These are phyloP conservation scores for Choreutis nemorana DNA, from an alignment of 2,888 invertebrate species.

Conservation along the genomic window DNA sequence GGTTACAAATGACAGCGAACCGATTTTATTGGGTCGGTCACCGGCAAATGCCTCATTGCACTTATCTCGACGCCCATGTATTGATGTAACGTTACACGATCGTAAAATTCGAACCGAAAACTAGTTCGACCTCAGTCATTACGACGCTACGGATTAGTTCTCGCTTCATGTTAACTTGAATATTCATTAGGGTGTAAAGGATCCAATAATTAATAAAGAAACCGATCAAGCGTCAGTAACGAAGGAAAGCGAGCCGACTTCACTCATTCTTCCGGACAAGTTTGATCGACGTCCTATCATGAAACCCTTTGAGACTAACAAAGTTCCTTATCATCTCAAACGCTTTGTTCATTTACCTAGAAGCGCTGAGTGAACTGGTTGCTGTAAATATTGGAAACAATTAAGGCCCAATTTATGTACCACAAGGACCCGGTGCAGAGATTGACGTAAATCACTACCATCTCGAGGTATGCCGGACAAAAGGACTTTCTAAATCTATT, in stretches of 20 bases:
- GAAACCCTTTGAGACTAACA: conserved; percentile 27
- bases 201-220: conserved; percentile 41
- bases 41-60: conserved; percentile 46
- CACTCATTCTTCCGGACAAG: conserved; percentile 21
- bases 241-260: conserved; percentile 15
- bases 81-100: conserved; percentile 51
- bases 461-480: conserved; percentile 30
- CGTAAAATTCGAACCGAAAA: conserved; percentile 49
- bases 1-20: conserved; percentile 39
- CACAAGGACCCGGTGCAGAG: conserved; percentile 21
- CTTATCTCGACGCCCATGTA: conserved; percentile 53
- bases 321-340: conserved; percentile 20
- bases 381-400: conserved; percentile 20
- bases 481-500: conserved; percentile 40
- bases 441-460: conserved; percentile 46
- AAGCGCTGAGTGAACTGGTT: conserved; percentile 20
- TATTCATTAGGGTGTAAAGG: conserved; percentile 43
- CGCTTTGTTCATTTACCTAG: conserved; percentile 26
- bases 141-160: conserved; percentile 32
- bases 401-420: conserved; percentile 31
- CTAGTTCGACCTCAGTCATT: conserved; percentile 24
- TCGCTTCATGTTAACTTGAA: conserved; percentile 30
- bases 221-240: conserved; percentile 32
- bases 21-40: conserved; percentile 48
- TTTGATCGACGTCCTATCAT: conserved; percentile 25